Conservation (phyloP, 1,140 invertebrate genomes). For the Trichonephila clavipes region DNA sequence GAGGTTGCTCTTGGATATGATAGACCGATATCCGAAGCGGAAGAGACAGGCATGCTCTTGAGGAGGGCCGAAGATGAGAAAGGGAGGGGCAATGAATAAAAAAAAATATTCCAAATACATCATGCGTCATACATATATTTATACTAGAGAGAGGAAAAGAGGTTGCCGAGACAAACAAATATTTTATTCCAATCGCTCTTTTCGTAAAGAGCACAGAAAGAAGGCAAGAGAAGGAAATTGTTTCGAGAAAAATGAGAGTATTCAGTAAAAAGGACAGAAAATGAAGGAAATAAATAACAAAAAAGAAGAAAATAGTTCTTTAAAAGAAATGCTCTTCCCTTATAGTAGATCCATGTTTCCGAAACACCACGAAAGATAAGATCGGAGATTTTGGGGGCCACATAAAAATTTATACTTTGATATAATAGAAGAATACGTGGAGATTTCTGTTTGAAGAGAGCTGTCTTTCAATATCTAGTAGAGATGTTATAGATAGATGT, state of each 20-base stretch:
- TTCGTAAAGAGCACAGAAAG: slow-evolving; percentile 19
- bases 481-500: neutral
- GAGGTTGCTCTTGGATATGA: slow-evolving; percentile 28
- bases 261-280: slow-evolving; percentile 43
- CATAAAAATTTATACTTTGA: neutral
- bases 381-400: neutral
- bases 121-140: slow-evolving; percentile 59
- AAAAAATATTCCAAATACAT: slow-evolving; percentile 43
- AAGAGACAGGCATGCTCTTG: slow-evolving; percentile 19
- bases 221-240: slow-evolving; percentile 10
- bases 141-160: slow-evolving; percentile 25
- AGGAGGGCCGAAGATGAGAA: neutral
- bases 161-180: slow-evolving; percentile 55
- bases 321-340: slow-evolving; percentile 18
- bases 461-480: neutral
- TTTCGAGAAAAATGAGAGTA: slow-evolving; percentile 55
- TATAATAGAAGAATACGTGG: neutral
- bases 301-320: neutral
- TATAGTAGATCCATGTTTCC: slow-evolving; percentile 8
- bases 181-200: slow-evolving; percentile 59
- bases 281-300: neutral
- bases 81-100: neutral
- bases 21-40: slow-evolving; percentile 4
- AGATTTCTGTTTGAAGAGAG: neutral
- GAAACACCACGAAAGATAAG: neutral